A percentile compares a stretch with the other conserved stretches of the same genome.
Evolutionary conservation across 2,888 invertebrate species (phyloP).

Genomic region (Aspidapion aeneum): DNA sequence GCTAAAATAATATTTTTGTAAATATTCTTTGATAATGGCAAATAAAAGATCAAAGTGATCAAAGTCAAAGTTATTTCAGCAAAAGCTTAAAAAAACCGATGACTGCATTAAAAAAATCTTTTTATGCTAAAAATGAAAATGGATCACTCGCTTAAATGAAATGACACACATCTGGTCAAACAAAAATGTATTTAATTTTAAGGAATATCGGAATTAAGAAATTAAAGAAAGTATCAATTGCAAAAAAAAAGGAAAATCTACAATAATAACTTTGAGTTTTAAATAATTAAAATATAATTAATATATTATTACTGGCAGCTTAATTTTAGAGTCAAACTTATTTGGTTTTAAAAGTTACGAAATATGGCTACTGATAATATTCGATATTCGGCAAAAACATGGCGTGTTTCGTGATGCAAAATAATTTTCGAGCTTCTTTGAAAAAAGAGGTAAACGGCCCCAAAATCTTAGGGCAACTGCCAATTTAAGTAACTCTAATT

Average conservation of each 20-base stretch:
- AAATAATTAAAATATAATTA: too few species aligned
- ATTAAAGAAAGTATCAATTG: too few species aligned
- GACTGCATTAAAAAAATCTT: background rate
- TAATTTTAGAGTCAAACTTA: too few species aligned
- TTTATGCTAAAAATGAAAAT: background rate
- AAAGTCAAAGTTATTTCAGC: background rate
- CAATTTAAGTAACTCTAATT: background rate
- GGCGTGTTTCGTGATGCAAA: background rate
- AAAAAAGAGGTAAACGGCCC: constrained; percentile 3
- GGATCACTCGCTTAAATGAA: background rate
- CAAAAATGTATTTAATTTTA: background rate
- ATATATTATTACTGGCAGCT: too few species aligned
- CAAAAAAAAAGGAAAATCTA: too few species aligned
- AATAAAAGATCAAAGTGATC: background rate
- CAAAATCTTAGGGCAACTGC: background rate
- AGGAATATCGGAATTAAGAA: too few species aligned
- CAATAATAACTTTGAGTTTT: too few species aligned
- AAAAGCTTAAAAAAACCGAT: background rate
- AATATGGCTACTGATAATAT: background rate
- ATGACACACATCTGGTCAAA: background rate
- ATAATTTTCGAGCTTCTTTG: background rate
- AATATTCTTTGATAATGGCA: background rate
- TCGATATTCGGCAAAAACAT: background rate
- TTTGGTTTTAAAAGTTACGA: background rate
- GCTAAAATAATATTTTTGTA: too few species aligned